Percentiles rank a stretch among this genome's conserved stretches.
Evolutionary conservation across 2,113 vertebrate species (phyloP).

Genomic region (Rana temporaria): DNA sequence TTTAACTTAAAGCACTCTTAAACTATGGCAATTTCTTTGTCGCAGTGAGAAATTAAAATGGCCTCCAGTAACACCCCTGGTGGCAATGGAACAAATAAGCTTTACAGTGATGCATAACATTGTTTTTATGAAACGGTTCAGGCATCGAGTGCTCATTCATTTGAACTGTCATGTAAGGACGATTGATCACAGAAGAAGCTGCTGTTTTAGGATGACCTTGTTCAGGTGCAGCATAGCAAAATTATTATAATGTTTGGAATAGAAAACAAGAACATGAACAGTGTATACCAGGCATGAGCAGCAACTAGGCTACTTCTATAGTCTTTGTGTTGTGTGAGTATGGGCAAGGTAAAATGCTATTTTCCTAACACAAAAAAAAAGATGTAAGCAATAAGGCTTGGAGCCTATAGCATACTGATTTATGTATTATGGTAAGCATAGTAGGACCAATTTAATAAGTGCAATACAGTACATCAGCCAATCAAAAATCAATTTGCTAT

Average conservation of each 20-base stretch:
- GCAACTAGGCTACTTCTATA: too few species aligned
- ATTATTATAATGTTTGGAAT: neutral
- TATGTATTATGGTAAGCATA: too few species aligned
- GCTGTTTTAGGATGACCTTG: constrained; percentile 26
- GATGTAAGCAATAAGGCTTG: too few species aligned
- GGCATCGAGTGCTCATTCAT: constrained; percentile 29
- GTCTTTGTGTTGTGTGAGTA: too few species aligned
- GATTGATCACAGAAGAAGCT: constrained; percentile 28
- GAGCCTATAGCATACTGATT: too few species aligned
- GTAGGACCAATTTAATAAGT: too few species aligned
- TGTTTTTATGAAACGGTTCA: constrained; percentile 41
- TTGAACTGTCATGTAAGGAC: constrained; percentile 35
- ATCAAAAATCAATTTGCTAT: too few species aligned
- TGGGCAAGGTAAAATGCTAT: too few species aligned
- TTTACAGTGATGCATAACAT: constrained; percentile 22
- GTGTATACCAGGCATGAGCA: too few species aligned
- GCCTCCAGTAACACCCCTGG: constrained; percentile 28
- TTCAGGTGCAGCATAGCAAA: constrained; percentile 15
- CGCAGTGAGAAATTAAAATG: constrained; percentile 39
- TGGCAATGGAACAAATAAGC: constrained; percentile 36
- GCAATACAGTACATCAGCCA: too few species aligned
- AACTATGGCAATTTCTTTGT: constrained; percentile 22
- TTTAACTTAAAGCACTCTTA: neutral
- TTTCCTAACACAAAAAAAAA: too few species aligned
- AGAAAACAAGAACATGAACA: too few species aligned